Evolutionary conservation across 2,797 vertebrate genomes (phyloP).

Genomic region (Cossypha niveicapilla): DNA sequence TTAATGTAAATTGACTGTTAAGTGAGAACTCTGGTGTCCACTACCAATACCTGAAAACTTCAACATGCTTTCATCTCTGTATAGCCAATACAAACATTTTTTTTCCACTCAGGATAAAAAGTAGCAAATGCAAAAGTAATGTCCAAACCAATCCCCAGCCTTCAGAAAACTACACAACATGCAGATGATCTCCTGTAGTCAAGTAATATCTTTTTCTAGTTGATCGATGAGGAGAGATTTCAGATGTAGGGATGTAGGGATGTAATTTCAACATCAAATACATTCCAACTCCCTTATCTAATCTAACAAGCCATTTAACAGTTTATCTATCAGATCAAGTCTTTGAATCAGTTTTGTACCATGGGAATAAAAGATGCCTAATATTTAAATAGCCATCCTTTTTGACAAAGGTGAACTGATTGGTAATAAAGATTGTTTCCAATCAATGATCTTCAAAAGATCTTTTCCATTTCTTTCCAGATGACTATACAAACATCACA

Average conservation of each 20-base stretch:
- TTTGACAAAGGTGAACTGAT: constrained; percentile 50
- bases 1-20: neutral
- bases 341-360: constrained; percentile 45
- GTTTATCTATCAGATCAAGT: constrained; percentile 49
- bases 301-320: constrained; percentile 65
- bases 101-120: neutral
- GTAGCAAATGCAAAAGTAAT: neutral
- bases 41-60: neutral
- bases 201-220: neutral
- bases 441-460: constrained; percentile 66
- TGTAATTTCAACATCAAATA: constrained; percentile 68
- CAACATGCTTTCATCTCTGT: neutral
- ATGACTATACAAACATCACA: constrained; percentile 49
- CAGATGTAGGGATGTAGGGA: constrained; percentile 9
- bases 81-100: neutral
- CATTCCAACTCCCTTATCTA: constrained; percentile 75
- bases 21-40: neutral
- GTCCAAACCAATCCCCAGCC: neutral
- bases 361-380: constrained; percentile 21
- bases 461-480: constrained; percentile 45
- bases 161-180: neutral
- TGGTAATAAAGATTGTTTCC: constrained; percentile 57
- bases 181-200: neutral
- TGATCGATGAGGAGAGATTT: constrained; percentile 43
- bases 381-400: constrained; percentile 51